These are phyloP conservation scores for Chelonus formosanus DNA, from an alignment of 2,888 invertebrate genomes.

Conservation along the genomic window DNA sequence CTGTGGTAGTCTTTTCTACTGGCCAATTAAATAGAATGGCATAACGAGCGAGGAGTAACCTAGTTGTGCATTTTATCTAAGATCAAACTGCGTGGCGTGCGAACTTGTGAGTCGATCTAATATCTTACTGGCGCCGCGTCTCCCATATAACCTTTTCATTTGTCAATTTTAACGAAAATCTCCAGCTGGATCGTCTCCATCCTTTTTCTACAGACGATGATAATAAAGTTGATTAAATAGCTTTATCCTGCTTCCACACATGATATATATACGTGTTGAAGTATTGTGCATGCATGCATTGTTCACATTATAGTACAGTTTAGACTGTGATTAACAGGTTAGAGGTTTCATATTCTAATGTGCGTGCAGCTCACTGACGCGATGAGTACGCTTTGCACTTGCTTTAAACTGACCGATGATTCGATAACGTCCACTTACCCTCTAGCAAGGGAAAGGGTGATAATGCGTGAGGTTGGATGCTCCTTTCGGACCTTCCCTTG, in stretches of 20 bases:
- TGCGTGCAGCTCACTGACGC: not conserved
- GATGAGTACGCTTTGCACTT: slow-evolving; percentile 27
- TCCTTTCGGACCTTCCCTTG: slow-evolving; percentile 49
- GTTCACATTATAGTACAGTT: no score
- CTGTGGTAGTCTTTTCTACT: slow-evolving; percentile 23
- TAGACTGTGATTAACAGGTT: no score
- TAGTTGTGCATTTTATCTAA: slow-evolving; percentile 54
- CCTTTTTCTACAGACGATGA: no score
- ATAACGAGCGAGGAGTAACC: slow-evolving; percentile 54
- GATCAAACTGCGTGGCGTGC: slow-evolving; percentile 53
- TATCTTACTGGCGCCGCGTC: slow-evolving; percentile 24
- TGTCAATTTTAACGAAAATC: slow-evolving; percentile 7
- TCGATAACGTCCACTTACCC: slow-evolving; percentile 20
- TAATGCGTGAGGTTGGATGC: slow-evolving; percentile 55
- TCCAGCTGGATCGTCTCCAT: not conserved
- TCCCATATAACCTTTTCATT: slow-evolving; percentile 2
- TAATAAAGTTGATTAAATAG: no score
- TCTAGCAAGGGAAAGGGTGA: slow-evolving; percentile 45
- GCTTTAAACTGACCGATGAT: slow-evolving; percentile 24
- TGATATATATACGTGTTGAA: no score
- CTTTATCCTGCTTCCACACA: no score
- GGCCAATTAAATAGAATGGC: slow-evolving; percentile 58
- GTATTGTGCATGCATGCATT: no score
- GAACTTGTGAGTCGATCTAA: slow-evolving; percentile 45
- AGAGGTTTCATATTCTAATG: not conserved